Conservation (phyloP, 2,113 vertebrate genomes). For the Cryptomyrus ogoouensis region DNA sequence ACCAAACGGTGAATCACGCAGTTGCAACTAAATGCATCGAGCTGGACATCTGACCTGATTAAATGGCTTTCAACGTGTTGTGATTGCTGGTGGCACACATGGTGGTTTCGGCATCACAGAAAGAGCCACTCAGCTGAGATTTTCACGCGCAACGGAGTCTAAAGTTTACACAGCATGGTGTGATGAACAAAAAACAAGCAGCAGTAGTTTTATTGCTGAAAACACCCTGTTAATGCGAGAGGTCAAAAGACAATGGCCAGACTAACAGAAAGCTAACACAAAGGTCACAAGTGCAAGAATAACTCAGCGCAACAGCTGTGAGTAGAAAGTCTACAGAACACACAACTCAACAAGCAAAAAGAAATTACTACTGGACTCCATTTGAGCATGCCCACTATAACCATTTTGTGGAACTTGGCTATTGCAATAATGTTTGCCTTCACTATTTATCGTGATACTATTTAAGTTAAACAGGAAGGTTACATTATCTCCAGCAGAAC, state of each 20-base stretch:
- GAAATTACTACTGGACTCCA: background rate
- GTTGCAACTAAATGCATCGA: background rate
- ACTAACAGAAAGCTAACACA: background rate
- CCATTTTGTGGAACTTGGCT: background rate
- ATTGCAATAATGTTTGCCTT: background rate
- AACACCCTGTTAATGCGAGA: background rate
- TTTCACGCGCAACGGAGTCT: background rate
- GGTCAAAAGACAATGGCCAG: background rate
- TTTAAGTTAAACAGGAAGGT: background rate
- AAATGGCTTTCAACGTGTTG: background rate
- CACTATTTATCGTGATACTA: background rate
- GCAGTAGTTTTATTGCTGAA: background rate
- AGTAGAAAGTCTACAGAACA: background rate
- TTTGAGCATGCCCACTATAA: background rate
- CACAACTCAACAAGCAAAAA: background rate
- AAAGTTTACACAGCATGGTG: background rate
- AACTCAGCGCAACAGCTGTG: background rate
- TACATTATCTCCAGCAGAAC: background rate
- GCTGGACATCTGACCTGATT: background rate
- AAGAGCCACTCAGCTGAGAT: background rate
- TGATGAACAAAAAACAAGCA: background rate
- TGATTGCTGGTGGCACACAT: background rate
- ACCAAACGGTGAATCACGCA: background rate
- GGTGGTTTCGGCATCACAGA: background rate
- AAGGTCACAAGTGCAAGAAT: background rate